These are phyloP conservation scores for Aegotheles bennettii DNA, from an alignment of 2,113 vertebrate species.

Conservation along the genomic window DNA sequence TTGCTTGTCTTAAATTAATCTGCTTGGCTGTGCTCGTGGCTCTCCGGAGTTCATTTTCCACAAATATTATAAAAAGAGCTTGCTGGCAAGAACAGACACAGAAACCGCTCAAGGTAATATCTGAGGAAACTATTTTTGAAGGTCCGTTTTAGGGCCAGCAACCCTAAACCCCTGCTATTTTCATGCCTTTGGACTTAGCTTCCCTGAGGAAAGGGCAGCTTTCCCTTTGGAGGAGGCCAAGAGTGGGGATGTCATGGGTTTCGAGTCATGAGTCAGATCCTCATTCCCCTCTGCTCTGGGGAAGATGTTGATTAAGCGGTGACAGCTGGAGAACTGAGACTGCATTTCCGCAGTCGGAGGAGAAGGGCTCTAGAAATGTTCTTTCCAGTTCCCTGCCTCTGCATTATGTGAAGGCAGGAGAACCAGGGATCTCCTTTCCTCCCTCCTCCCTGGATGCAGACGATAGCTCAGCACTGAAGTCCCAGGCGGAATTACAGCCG, in stretches of 20 bases:
- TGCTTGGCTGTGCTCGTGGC: background rate
- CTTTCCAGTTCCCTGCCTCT: background rate
- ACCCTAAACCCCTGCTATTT: background rate
- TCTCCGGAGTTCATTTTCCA: background rate
- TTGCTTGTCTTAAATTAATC: constrained; percentile 33
- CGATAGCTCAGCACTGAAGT: background rate
- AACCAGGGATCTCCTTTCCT: background rate
- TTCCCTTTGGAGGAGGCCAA: background rate
- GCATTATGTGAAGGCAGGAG: background rate
- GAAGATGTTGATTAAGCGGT: constrained; percentile 12
- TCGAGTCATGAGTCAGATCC: background rate
- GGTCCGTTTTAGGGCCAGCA: background rate
- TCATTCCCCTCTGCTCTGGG: background rate
- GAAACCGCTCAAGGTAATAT: constrained; percentile 4
- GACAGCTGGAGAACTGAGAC: background rate
- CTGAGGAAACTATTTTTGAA: constrained; percentile 6
- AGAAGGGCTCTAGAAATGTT: background rate
- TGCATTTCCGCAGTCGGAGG: background rate
- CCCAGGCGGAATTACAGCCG: background rate
- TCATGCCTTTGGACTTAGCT: background rate
- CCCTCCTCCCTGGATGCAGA: background rate
- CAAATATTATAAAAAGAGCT: constrained; percentile 10
- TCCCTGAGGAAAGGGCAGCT: background rate
- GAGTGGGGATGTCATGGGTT: background rate
- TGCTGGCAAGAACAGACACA: background rate